A percentile compares a stretch with the other conserved stretches of the same genome.
These are phyloP conservation scores for Andrena hattorfiana DNA, from an alignment of 2,888 invertebrate species.

Conservation along the genomic window DNA sequence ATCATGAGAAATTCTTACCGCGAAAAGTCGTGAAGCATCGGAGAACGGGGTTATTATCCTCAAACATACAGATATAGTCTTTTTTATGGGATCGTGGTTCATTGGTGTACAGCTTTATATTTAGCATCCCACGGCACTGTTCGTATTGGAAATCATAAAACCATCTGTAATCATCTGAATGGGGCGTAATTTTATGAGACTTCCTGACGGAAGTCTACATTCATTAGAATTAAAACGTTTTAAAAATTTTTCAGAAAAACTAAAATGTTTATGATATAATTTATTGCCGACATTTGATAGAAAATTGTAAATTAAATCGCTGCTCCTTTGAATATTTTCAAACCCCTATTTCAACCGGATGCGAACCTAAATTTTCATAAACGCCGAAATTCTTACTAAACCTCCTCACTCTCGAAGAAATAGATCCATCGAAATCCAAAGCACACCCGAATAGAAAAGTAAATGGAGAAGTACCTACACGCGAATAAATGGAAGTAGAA, in stretches of 20 bases:
- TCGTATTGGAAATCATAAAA: neutral
- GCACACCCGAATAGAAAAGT: neutral
- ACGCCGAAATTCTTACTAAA: neutral
- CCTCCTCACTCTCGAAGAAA: neutral
- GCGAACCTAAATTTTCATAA: too few relatives aligned
- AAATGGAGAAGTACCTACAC: neutral
- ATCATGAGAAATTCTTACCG: constrained; percentile 59
- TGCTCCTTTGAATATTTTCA: too few relatives aligned
- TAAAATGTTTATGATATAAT: too few relatives aligned
- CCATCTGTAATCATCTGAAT: constrained; percentile 16
- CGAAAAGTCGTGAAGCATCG: constrained; percentile 70
- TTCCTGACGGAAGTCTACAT: neutral
- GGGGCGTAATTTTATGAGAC: constrained; percentile 3
- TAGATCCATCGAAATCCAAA: neutral
- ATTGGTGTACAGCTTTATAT: constrained; percentile 67
- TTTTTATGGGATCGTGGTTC: constrained; percentile 66
- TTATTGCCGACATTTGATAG: too few relatives aligned
- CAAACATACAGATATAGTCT: constrained; percentile 63
- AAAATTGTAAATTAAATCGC: too few relatives aligned
- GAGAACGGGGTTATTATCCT: constrained; percentile 59
- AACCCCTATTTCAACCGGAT: too few relatives aligned
- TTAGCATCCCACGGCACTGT: constrained; percentile 51
- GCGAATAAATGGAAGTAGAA: neutral
- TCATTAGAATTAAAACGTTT: neutral
- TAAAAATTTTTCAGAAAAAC: too few relatives aligned